Percentiles rank a stretch among this genome's conserved stretches.
Conservation (phyloP, 2,797 vertebrate genomes). For the Sebastes hopkinsi region DNA sequence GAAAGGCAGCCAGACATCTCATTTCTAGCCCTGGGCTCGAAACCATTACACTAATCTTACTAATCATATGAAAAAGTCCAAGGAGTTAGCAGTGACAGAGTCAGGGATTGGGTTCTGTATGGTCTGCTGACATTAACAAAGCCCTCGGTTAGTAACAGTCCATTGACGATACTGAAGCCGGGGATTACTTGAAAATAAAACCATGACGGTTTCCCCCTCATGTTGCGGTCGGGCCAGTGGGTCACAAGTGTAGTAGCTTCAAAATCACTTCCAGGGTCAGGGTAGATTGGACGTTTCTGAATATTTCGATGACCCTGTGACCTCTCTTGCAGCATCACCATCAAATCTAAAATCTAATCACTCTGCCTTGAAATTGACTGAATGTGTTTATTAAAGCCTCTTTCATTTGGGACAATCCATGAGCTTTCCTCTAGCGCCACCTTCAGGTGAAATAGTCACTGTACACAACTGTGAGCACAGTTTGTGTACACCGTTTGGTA, state of each 20-base stretch:
- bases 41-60: conserved; percentile 54
- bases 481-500: neutral
- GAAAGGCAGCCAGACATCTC: conserved; percentile 17
- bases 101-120: conserved; percentile 15
- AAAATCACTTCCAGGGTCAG: neutral
- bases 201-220: neutral
- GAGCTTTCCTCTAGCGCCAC: conserved; percentile 7
- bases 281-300: neutral
- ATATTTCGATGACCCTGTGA: neutral
- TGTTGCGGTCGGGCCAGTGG: neutral
- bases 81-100: conserved; percentile 13
- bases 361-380: neutral
- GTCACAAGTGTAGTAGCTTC: neutral
- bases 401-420: neutral
- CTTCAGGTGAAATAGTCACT: neutral
- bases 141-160: neutral
- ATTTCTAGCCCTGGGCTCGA: conserved; percentile 12
- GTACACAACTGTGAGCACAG: neutral
- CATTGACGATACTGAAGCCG: conserved; percentile 35
- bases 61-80: conserved; percentile 31
- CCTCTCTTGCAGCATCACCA: neutral
- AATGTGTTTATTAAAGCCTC: neutral
- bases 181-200: conserved; percentile 38
- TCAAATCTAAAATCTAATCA: neutral
- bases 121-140: conserved; percentile 33